Conservation (phyloP, 1,140 invertebrate genomes). For the Aphelinus atriplicis region DNA sequence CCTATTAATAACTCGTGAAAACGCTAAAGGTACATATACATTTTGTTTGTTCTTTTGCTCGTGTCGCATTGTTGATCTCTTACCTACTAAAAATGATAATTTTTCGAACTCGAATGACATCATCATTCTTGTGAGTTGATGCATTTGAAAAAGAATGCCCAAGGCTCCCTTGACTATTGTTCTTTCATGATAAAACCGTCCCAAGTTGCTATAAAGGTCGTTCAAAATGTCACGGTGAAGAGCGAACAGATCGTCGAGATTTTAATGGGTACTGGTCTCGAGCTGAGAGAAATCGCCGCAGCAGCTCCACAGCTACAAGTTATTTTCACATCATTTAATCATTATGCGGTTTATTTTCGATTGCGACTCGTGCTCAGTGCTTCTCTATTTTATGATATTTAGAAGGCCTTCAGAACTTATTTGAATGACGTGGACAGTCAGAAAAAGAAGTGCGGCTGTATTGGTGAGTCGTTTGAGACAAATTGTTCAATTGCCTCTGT, state of each 20-base stretch:
- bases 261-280: constrained; percentile 59
- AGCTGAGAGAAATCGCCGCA: constrained; percentile 58
- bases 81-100: not conserved
- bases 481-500: too few species aligned
- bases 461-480: constrained; percentile 8
- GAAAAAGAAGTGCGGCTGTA: constrained; percentile 37
- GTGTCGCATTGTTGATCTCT: not conserved
- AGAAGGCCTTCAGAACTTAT: constrained; percentile 58
- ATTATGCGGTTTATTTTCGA: not conserved
- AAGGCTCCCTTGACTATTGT: too few species aligned
- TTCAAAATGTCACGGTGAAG: constrained; percentile 60
- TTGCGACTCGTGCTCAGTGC: constrained; percentile 12
- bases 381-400: constrained; percentile 34
- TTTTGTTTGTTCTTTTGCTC: not conserved
- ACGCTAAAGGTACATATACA: constrained; percentile 60
- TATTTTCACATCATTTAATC: constrained; percentile 28
- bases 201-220: constrained; percentile 63
- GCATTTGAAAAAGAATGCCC: too few species aligned
- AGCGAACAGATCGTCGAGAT: constrained; percentile 60
- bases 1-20: constrained; percentile 75
- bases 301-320: constrained; percentile 58
- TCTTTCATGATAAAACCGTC: not conserved
- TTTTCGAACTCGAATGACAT: not conserved
- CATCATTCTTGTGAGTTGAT: too few species aligned
- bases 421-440: constrained; percentile 48